Evolutionary conservation across 35 echinoderm and acorn worm species (phyloP).

Genomic region (Nesometra sesokonis): DNA sequence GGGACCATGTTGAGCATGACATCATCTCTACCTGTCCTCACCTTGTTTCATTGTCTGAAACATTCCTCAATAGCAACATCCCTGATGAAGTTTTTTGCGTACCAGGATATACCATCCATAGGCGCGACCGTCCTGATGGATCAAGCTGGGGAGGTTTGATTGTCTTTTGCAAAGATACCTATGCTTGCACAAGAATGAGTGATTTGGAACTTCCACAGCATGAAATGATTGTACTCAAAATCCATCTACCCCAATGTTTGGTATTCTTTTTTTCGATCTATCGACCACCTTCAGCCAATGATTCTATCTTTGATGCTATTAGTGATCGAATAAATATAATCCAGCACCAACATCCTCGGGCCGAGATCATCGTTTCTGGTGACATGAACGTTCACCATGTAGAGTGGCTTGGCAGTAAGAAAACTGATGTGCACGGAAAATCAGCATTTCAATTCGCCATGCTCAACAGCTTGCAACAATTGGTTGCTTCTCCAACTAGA

Average conservation of each 20-base stretch:
- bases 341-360: neutral
- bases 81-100: slow-evolving; percentile 1
- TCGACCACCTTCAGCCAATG: slow-evolving; percentile 12
- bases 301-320: neutral
- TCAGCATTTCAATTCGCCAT: neutral
- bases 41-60: slow-evolving; percentile 13
- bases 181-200: slow-evolving; percentile 9
- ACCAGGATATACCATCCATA: slow-evolving; percentile 10
- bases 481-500: slow-evolving; percentile 1
- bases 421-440: neutral
- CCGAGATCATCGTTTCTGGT: neutral
- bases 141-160: slow-evolving; percentile 17
- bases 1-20: neutral
- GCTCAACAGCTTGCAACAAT: slow-evolving; percentile 3
- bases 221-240: neutral
- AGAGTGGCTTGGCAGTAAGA: slow-evolving; percentile 16
- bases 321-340: neutral
- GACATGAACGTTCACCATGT: neutral
- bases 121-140: neutral
- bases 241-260: neutral
- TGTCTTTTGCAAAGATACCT: slow-evolving; percentile 14
- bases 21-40: neutral
- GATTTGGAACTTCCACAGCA: neutral
- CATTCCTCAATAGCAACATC: slow-evolving; percentile 18
- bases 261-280: slow-evolving; percentile 12